Conservation (phyloP, 2,113 vertebrate species). For the Ophiodon elongatus region DNA sequence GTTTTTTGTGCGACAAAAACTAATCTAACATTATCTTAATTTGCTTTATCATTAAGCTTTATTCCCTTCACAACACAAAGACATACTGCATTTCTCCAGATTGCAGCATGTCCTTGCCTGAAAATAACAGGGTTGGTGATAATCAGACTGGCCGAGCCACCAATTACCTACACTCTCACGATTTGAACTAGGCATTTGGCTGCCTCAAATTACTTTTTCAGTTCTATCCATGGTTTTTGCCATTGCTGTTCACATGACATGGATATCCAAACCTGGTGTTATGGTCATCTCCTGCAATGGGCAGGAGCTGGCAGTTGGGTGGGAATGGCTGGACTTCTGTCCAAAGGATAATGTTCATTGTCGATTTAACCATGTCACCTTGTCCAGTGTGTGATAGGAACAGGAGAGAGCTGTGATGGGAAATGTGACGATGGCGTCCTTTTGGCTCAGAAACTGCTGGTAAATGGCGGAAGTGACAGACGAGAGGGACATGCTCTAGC, state of each 20-base stretch:
- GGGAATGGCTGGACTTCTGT: conserved; percentile 16
- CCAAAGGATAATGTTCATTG: conserved; percentile 41
- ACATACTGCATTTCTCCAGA: background rate
- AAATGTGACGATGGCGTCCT: conserved; percentile 42
- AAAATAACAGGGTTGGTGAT: conserved; percentile 15
- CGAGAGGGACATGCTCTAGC: conserved; percentile 63
- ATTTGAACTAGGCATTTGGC: conserved; percentile 18
- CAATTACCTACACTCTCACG: background rate
- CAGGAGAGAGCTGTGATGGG: conserved; percentile 32
- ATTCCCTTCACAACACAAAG: background rate
- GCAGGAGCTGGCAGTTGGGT: background rate
- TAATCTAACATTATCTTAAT: background rate
- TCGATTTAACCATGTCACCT: conserved; percentile 51
- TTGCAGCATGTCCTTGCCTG: background rate
- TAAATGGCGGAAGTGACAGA: conserved; percentile 68
- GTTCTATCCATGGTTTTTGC: conserved; percentile 9
- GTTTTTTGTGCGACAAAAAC: background rate
- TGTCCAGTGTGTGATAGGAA: conserved; percentile 41
- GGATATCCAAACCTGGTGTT: background rate
- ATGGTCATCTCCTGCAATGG: conserved; percentile 1
- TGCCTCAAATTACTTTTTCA: background rate
- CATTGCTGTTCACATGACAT: background rate
- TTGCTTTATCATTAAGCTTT: background rate
- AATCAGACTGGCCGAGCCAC: background rate
- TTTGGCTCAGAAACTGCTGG: conserved; percentile 40